Percentiles rank a stretch among this genome's conserved stretches.
Evolutionary conservation across 2,797 vertebrate genomes (phyloP).

Genomic region (Xenops minutus): DNA sequence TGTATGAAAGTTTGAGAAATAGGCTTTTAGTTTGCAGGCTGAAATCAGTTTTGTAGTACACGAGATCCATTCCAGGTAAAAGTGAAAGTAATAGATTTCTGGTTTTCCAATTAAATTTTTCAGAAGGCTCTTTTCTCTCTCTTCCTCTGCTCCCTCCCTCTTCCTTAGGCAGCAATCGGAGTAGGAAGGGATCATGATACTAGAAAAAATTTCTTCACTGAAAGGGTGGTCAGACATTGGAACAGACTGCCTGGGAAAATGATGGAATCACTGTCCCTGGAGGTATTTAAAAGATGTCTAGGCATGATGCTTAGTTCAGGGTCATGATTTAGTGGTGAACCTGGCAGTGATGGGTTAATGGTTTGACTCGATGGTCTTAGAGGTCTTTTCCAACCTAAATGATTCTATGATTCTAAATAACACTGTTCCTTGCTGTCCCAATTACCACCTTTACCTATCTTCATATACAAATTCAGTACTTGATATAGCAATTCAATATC

Average conservation of each 20-base stretch:
- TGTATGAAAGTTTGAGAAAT: background rate
- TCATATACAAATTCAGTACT: background rate
- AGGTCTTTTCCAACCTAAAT: background rate
- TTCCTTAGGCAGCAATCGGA: background rate
- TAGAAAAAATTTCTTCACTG: background rate
- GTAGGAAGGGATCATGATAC: background rate
- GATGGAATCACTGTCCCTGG: background rate
- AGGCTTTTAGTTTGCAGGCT: background rate
- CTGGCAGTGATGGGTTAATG: background rate
- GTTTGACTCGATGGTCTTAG: background rate
- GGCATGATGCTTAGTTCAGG: accelerated
- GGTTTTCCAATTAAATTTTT: background rate
- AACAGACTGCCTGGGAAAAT: background rate
- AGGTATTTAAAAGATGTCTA: background rate
- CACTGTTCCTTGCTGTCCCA: background rate
- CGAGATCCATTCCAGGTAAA: background rate
- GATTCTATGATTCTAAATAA: background rate
- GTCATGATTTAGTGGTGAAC: background rate
- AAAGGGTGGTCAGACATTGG: background rate
- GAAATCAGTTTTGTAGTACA: background rate
- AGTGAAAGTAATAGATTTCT: background rate
- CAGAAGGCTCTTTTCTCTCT: background rate
- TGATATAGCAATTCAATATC: background rate
- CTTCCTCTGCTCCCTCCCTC: background rate
- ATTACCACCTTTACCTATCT: background rate